phyloP scores from a whole-genome alignment of 1,140 invertebrate genomes.

The Oscheius sp. region DNA sequence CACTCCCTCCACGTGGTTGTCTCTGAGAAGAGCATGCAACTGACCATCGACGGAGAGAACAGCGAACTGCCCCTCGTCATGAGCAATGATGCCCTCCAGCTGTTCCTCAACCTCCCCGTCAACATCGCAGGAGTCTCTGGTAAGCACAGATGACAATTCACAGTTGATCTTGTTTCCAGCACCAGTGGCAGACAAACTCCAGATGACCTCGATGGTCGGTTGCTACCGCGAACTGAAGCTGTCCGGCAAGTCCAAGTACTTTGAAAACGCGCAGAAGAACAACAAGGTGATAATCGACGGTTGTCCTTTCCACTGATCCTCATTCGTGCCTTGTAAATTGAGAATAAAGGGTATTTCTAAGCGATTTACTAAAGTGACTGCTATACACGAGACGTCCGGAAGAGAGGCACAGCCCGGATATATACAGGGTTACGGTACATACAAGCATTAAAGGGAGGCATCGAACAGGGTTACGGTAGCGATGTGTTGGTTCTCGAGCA shows the following conservation, averaged over 20 bases:
- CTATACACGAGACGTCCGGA: background rate
- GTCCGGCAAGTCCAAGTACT: constrained; percentile 10
- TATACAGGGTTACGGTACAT: no score
- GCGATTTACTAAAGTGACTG: background rate
- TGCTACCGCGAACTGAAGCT: constrained; percentile 28
- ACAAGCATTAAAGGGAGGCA: background rate
- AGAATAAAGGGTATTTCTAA: background rate
- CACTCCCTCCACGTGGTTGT: constrained; percentile 18
- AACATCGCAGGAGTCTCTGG: constrained; percentile 34
- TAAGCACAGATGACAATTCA: background rate
- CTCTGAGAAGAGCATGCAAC: constrained; percentile 3
- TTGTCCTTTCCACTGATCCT: constrained; percentile 14
- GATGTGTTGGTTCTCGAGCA: constrained; percentile 10
- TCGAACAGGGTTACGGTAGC: constrained; percentile 14
- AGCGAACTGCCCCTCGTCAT: constrained; percentile 11
- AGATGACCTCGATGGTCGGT: constrained; percentile 27
- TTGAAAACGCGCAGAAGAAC: constrained; percentile 27
- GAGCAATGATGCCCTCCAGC: background rate
- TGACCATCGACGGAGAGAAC: constrained; percentile 28
- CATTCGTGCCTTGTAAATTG: background rate
- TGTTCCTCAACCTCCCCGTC: constrained; percentile 31
- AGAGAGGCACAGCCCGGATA: background rate
- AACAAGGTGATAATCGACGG: constrained; percentile 29
- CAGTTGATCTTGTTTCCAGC: background rate
- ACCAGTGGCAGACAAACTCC: constrained; percentile 18